Evolutionary conservation across 2,113 vertebrate species (phyloP).

Genomic region (Anser cygnoides): DNA sequence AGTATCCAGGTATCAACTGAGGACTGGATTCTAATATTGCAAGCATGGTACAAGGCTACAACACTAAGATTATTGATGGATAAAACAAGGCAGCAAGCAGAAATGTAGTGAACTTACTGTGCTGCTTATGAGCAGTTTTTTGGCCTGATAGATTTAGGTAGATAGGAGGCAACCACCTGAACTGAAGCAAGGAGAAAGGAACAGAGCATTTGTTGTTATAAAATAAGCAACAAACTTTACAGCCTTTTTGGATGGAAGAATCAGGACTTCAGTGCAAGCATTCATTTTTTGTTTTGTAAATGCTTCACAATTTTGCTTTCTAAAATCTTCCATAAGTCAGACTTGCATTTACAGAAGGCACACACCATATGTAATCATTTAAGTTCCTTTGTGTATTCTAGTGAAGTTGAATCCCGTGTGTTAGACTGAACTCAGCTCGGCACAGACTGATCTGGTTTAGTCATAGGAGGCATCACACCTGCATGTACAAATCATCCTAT

Average conservation of each 20-base stretch:
- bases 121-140: background rate
- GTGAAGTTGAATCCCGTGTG: background rate
- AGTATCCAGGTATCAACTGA: background rate
- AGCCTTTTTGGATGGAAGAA: background rate
- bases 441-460: background rate
- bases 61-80: background rate
- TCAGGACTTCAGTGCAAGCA: background rate
- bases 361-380: accelerated
- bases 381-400: background rate
- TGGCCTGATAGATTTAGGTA: background rate
- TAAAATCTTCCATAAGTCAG: background rate
- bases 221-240: background rate
- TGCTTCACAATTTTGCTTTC: background rate
- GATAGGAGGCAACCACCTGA: background rate
- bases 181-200: background rate
- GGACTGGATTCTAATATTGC: background rate
- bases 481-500: background rate
- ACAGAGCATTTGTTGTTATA: background rate
- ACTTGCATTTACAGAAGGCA: background rate
- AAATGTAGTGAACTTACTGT: background rate
- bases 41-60: background rate
- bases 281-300: background rate
- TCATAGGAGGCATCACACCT: background rate
- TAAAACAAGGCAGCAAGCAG: background rate
- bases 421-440: background rate